Conservation (phyloP, 2,888 invertebrate genomes). For the Lithosia quadra region DNA sequence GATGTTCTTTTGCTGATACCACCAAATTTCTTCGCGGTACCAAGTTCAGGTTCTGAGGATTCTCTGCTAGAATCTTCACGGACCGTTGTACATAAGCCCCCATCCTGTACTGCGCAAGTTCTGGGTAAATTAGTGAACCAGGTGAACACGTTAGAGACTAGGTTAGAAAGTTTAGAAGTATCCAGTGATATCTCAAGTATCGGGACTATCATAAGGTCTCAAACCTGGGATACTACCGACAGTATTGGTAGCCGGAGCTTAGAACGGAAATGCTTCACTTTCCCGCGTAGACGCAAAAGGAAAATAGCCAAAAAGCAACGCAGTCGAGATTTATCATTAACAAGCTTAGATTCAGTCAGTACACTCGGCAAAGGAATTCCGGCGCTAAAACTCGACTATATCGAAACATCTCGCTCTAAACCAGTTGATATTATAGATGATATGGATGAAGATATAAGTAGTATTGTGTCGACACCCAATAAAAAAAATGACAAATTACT, state of each 20-base stretch:
- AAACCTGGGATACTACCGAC: conserved; percentile 68
- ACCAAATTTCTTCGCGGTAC: conserved; percentile 91
- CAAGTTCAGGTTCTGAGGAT: conserved; percentile 86
- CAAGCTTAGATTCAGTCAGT: conserved; percentile 68
- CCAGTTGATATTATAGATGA: conserved; percentile 58
- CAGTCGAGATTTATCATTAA: conserved; percentile 66
- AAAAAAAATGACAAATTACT: conserved; percentile 80
- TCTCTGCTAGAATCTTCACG: conserved; percentile 78
- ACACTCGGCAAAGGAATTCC: conserved; percentile 55
- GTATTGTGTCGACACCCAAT: conserved; percentile 79
- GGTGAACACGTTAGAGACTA: conserved; percentile 88
- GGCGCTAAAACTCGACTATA: conserved; percentile 57
- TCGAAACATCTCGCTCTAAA: conserved; percentile 35
- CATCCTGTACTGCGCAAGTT: conserved; percentile 81
- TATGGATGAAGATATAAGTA: conserved; percentile 82
- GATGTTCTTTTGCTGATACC: conserved; percentile 93
- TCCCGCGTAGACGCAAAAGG: conserved; percentile 75
- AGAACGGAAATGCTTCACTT: conserved; percentile 76
- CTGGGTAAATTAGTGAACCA: conserved; percentile 87
- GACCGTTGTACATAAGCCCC: conserved; percentile 79
- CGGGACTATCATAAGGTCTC: conserved; percentile 55
- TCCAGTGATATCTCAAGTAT: conserved; percentile 68
- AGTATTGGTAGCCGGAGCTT: conserved; percentile 70
- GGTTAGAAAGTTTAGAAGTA: conserved; percentile 79
- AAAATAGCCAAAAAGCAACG: conserved; percentile 60